Evolutionary conservation across 2,797 vertebrate species (phyloP), one percentile per base, ranked within the genome.

Genomic region (Amphiprion clarkii): DNA sequence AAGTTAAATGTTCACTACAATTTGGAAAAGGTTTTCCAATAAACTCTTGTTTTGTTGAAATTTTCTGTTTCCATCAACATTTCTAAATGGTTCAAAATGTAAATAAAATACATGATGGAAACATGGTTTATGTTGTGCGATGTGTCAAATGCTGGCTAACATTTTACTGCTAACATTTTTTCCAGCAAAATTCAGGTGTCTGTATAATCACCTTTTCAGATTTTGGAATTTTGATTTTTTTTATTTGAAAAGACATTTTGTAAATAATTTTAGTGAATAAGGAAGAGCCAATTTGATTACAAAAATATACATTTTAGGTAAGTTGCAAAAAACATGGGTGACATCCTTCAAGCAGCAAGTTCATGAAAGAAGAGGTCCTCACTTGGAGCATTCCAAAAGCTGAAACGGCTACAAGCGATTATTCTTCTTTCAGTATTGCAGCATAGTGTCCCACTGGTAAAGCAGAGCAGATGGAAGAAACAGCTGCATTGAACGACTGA

Each of bases 291-390:
- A 82, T 76, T 67, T n/a, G 6, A 64, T 83, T 86, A 78, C 27
- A 80, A 83, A 89, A 88, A 86, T 78, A 84, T 52, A 72, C 54
- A 5, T 78, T 73, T 10, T 46, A 9, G 76, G 36, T 54, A 29
- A 29, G 64, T 29, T 61, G 68, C 1, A 58, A 74, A 78, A 39
- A 63, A 42, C 4, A 66, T 25, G 17, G 40, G 25, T 52, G 52
- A 67, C 11, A 67, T 66, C 61, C 29, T 52, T 75, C 71, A 55
- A 31, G 71, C 29, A 70, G 74, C 72, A 82, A 77, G 58, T 86
- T 78, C 82, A 73, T 75, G 60, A 79, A 61, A 72, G 53, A 21
- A 60, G 52, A 72, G 21, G 51, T 71, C 59, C 57, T 66, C 55
- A 67, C 56, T 81, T 63, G 51, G 40, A 75, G 54, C 48, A 65